Evolutionary conservation across 2,888 invertebrate genomes (phyloP).

Genomic region (Rhamnusium bicolor): DNA sequence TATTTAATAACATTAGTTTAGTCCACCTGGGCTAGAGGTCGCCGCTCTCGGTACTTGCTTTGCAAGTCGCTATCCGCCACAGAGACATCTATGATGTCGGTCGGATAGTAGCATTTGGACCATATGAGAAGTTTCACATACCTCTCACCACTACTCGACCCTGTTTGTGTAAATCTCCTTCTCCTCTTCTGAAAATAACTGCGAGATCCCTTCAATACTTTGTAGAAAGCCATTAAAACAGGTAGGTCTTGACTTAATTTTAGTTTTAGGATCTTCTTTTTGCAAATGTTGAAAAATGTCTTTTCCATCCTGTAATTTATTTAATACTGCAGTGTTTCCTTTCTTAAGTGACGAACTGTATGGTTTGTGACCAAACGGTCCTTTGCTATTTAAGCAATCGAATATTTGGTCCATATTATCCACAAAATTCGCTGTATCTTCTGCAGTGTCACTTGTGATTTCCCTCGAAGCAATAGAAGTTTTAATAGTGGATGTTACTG

Average conservation of each 20-base stretch:
- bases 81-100: too few species aligned
- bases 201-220: background rate
- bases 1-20: too few species aligned
- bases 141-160: too few species aligned
- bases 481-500: too few species aligned
- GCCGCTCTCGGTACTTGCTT: too few species aligned
- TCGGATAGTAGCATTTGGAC: too few species aligned
- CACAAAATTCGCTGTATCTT: too few species aligned
- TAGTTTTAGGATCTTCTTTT: background rate
- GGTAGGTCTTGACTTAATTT: background rate
- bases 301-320: background rate
- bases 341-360: background rate
- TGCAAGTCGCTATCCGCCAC: too few species aligned
- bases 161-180: background rate
- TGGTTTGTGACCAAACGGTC: background rate
- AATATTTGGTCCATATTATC: background rate
- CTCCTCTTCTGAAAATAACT: background rate
- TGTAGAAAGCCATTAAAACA: background rate
- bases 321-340: background rate
- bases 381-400: background rate
- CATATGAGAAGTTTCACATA: too few species aligned
- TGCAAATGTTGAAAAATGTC: background rate
- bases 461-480: too few species aligned
- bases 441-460: too few species aligned
- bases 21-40: too few species aligned